Evolutionary conservation across 2,888 invertebrate species (phyloP).

Genomic region (Clunio marinus): DNA sequence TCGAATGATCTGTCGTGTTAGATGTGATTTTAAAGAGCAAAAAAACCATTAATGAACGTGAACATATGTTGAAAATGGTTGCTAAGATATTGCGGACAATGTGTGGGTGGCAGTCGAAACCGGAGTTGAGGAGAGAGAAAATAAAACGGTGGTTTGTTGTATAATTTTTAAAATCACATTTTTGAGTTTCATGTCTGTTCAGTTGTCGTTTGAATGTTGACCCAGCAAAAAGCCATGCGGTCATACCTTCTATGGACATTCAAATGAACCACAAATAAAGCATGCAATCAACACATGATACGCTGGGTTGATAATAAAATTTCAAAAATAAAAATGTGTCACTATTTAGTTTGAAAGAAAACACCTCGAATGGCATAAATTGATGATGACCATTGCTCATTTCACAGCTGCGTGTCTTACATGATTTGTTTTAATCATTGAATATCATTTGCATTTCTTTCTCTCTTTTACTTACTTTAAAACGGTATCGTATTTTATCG

Average conservation of each 20-base stretch:
- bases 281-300: background rate
- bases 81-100: background rate
- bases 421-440: slow-evolving; percentile 1
- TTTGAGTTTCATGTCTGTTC: background rate
- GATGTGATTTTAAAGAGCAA: slow-evolving; percentile 10
- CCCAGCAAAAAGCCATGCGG: background rate
- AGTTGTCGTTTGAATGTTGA: background rate
- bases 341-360: background rate
- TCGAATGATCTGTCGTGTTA: background rate
- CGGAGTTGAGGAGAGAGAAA: background rate
- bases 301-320: background rate
- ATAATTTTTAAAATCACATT: slow-evolving; percentile 1
- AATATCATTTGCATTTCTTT: background rate
- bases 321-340: slow-evolving; percentile 10
- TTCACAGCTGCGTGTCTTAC: slow-evolving; percentile 5
- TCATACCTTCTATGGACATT: background rate
- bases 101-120: background rate
- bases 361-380: background rate
- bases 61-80: background rate
- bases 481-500: slow-evolving; percentile 6
- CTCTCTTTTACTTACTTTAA: no score
- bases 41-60: background rate
- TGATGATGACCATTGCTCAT: slow-evolving; percentile 6
- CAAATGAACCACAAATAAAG: no score
- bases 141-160: background rate